Evolutionary conservation across 2,888 invertebrate genomes (phyloP), one percentile per base, ranked within the genome.

Genomic region (Dusona sp.): DNA sequence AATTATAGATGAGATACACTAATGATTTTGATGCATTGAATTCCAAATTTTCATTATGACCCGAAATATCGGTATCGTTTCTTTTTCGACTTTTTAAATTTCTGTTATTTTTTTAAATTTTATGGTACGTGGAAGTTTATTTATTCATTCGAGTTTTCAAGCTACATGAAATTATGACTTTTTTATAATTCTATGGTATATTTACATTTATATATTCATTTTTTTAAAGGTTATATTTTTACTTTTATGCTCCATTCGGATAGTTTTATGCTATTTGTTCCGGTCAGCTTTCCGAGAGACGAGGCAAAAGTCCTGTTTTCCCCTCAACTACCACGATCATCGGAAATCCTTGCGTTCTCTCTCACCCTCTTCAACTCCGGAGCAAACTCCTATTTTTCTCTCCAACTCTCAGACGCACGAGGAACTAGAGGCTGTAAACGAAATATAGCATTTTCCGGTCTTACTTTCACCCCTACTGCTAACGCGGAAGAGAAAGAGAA

Each of bases 321-420:
- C 61, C 33, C 54, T 65, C n/a, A 22, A 29, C 33, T 73, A 38
- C n/a, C 72, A 11, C 33, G 51, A 65, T 73, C 73, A 73, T 80
- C 64, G 80, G 73, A 80, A 73, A 80, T 64, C 73, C 64, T 72
- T 64, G 51, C 72, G 64, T 73, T 51, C 16, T 29, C 51, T 25
- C 48, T 61, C 70, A 16, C 36, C 64, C 61, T 25, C 64, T 75
- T 65, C 9, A 67, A n/a, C 42, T 54, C 57, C 48, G 57, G 68
- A 38, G 48, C 75, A 64, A 80, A 73, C 73, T 80, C 29, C 51
- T 42, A 80, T 51, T 84, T 78, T 78, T 70, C 72, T 77, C 48
- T 72, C 61, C 61, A 64, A 79, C 72, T 42, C 72, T 42, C 72
- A 64, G 48, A 64, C 48, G 11, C 72, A 61, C 48, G 64, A 64